Evolutionary conservation across 2,797 vertebrate genomes (phyloP), one percentile per base, ranked within the genome.

Genomic region (Thripadectes ignobilis): DNA sequence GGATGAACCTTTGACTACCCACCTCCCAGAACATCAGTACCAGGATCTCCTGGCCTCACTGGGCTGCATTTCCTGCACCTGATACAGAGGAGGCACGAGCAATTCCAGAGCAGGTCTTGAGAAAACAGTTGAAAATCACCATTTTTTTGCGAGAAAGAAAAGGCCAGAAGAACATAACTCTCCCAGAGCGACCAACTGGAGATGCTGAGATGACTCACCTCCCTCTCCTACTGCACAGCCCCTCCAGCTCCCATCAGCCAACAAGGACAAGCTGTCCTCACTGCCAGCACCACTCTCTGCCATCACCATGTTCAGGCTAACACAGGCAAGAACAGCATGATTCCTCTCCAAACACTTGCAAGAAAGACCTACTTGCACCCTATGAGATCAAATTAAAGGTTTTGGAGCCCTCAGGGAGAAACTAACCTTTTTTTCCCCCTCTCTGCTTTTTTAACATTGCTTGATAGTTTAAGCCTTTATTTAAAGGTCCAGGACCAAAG

Each of bases 91-190:
- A 0, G 3, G 8, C 59, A 36, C 0, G 0, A 88, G 62, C 67
- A 74, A 75, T 34, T 24, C 45, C 49, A 2, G 6, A 66, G 41
- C 18, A 14, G 0, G 0, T 24, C 55, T 58, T 1, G 2, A 71
- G 69, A 27, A 54, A 85, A 66, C 10, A 15, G 34, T 2, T 36
- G 71, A 54, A 90, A 67, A 55, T 4, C 45, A 67, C 27, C 76
- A 23, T 3, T 51, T 48, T 75, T 73, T 55, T n/a, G 48, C 2
- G 0, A 54, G 49, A 36, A 54, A 49, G 38, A 63, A 59, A 76
- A 78, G 41, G 36, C 62, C 74, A 75, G 75, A 52, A 43, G 79
- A 87, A 10, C 36, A 38, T 2, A 78, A 36, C 43, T 81, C 45
- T 36, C 21, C 38, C 34, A 61, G 54, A 65, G 66, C 18, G 69